Evolutionary conservation across 2,888 invertebrate genomes (phyloP).

Genomic region (Thera britannica): DNA sequence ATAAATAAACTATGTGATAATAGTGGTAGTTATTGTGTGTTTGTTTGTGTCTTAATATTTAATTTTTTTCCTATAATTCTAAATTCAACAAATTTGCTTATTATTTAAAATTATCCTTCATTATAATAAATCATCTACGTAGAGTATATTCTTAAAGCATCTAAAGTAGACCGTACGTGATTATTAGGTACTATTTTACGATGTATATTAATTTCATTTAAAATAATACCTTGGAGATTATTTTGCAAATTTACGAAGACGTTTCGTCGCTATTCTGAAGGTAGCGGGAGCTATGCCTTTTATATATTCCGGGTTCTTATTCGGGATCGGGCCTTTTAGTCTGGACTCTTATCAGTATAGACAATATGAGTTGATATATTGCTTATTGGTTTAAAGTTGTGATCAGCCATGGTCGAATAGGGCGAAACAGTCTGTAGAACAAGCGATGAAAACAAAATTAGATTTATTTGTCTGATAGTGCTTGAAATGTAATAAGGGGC

Average conservation of each 20-base stretch:
- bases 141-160: no score
- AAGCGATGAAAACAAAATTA: conserved; percentile 60
- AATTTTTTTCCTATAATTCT: background rate
- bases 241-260: conserved; percentile 33
- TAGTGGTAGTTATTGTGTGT: background rate
- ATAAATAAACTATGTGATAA: no score
- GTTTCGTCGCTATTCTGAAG: conserved; percentile 29
- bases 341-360: conserved; percentile 19
- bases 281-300: conserved; percentile 19
- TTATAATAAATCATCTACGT: background rate
- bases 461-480: conserved; percentile 45
- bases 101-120: background rate
- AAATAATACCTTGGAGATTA: conserved; percentile 7
- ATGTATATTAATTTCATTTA: no score
- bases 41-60: background rate
- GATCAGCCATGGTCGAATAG: conserved; percentile 46
- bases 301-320: conserved; percentile 17
- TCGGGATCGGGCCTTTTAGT: conserved; percentile 1
- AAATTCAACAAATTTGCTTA: background rate
- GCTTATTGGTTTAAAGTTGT: conserved; percentile 28
- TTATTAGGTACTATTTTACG: no score
- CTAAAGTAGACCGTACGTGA: no score
- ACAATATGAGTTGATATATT: conserved; percentile 24
- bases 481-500: conserved; percentile 63
- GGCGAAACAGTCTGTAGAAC: conserved; percentile 62